Evolutionary conservation across 2,113 vertebrate genomes (phyloP), one percentile per base, ranked within the genome.

Genomic region (Oryzias curvinotus): DNA sequence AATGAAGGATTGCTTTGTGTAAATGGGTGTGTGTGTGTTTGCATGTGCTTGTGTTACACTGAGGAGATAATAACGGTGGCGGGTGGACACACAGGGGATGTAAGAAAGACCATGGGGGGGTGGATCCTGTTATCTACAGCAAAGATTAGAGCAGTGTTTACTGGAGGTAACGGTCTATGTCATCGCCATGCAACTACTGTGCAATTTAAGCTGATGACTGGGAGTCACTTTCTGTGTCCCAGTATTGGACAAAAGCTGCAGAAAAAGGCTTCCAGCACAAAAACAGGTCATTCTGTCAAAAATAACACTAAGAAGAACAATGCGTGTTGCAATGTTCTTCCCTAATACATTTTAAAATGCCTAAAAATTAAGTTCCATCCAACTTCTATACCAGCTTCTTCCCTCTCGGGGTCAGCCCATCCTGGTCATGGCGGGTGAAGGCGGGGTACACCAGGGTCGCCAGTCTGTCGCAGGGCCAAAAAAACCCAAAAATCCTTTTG

Each of bases 171-270:
- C 78, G 82, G 85, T 55, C 55, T 62, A 48, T 82, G 77, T 86
- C 83, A 81, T 83, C 84, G 69, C 81, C 54, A 71, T 41, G 68
- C 23, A 73, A 76, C 85, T 81, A 80, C 84, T 79, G 78, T 62
- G 77, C 66, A 69, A 81, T 80, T 36, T 36, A 2, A 13, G 10
- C 36, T 12, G 69, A 62, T 49, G 77, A 65, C 52, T 5, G 53
- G 26, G 52, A 19, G 58, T 26, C 1, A 1, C 10, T 4, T 56
- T 76, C 70, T 54, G 69, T 58, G 49, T 57, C 15, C 21, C 30
- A 14, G 2, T 30, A 55, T 65, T 48, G 50, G 45, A 56, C 54
- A 45, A 64, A 62, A 25, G n/a, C n/a, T 2, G 18, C 14, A 60
- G 48, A 10, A 42, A 46, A 62, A 41, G 52, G 5, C 41, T 52